Evolutionary conservation across 2,888 invertebrate genomes (phyloP).

Genomic region (Hoplodrina ambigua): DNA sequence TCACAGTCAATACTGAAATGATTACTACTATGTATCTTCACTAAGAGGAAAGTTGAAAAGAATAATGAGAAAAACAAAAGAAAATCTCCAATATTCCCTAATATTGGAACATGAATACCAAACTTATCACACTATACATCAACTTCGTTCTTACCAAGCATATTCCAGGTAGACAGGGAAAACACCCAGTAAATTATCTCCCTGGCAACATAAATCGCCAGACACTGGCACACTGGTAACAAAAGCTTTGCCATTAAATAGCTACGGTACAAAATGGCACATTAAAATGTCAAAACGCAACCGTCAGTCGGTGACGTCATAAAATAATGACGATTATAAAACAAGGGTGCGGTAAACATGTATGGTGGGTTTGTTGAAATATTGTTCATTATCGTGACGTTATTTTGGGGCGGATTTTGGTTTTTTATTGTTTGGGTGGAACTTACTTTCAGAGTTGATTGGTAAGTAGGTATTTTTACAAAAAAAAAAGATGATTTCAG

Average conservation of each 20-base stretch:
- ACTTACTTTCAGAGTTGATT: not conserved
- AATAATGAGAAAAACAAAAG: constrained; percentile 23
- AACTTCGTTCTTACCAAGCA: constrained; percentile 53
- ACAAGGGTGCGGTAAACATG: constrained; percentile 43
- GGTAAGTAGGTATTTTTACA: no score
- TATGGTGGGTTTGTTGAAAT: constrained; percentile 28
- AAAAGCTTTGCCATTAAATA: constrained; percentile 80
- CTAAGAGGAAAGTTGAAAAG: constrained; percentile 1
- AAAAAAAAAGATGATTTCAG: no score
- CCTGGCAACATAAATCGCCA: constrained; percentile 75
- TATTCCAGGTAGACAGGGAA: constrained; percentile 63
- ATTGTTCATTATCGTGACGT: constrained; percentile 40
- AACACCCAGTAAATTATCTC: constrained; percentile 75
- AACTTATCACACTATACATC: constrained; percentile 51
- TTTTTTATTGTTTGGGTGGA: not conserved
- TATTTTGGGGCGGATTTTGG: constrained; percentile 11
- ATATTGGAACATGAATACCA: constrained; percentile 24
- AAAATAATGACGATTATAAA: constrained; percentile 60
- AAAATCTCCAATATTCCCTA: constrained; percentile 23
- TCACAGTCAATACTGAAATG: not conserved
- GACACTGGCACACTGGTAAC: constrained; percentile 69
- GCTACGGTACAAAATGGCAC: constrained; percentile 76
- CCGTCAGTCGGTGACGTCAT: constrained; percentile 68
- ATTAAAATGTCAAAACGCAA: constrained; percentile 84
- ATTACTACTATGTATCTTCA: not conserved